These are phyloP conservation scores for Cryptocheilus praepositus DNA, from an alignment of 2,888 invertebrate species.

Conservation along the genomic window DNA sequence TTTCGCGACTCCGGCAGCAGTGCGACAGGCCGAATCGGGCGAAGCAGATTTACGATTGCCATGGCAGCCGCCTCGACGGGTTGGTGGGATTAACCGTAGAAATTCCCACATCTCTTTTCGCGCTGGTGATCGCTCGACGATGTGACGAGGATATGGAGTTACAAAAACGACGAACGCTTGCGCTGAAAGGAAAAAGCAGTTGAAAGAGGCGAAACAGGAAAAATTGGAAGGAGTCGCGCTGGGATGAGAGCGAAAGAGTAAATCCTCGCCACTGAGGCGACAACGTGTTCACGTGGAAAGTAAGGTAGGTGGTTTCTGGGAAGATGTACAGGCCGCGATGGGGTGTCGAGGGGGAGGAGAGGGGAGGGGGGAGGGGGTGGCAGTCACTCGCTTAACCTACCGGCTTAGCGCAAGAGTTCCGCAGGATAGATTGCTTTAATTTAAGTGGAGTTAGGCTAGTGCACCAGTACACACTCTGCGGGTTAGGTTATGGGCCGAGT, in stretches of 20 bases:
- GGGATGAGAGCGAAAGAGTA: constrained; percentile 20
- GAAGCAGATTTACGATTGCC: neutral
- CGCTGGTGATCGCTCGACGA: no score
- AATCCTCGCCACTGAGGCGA: constrained; percentile 46
- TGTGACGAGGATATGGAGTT: no score
- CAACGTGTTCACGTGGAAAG: constrained; percentile 52
- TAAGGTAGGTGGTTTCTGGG: constrained; percentile 44
- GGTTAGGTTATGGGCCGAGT: constrained; percentile 63
- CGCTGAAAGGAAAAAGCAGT: no score
- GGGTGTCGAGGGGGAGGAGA: neutral
- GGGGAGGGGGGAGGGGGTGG: constrained; percentile 22
- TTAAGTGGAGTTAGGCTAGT: constrained; percentile 68
- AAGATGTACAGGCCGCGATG: constrained; percentile 27
- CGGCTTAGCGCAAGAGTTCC: constrained; percentile 67
- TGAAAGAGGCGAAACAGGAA: neutral
- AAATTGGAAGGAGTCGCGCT: constrained; percentile 16
- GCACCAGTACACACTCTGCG: constrained; percentile 48
- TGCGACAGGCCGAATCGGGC: no score
- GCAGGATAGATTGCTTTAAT: constrained; percentile 71
- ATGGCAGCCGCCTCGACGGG: neutral
- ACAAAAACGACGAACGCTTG: no score
- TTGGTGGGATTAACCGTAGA: neutral
- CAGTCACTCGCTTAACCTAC: constrained; percentile 62
- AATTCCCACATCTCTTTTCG: neutral
- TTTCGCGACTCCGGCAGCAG: no score